Evolutionary conservation across 2,797 vertebrate genomes (phyloP).

Genomic region (Morelia viridis): DNA sequence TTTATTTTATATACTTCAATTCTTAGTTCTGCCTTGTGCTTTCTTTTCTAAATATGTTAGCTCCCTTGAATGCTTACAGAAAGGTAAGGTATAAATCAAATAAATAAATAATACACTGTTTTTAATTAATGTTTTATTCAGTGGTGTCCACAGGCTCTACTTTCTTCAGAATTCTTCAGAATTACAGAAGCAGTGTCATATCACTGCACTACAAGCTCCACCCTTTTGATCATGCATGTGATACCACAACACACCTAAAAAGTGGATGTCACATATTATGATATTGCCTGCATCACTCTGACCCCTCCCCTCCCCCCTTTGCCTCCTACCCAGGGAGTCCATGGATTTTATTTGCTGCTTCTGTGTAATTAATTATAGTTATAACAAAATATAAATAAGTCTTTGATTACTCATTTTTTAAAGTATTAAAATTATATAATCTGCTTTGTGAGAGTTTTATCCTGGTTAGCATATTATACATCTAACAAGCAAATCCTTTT

Average conservation of each 20-base stretch:
- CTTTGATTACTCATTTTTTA: background rate
- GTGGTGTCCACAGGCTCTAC: background rate
- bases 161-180: background rate
- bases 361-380: background rate
- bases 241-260: too few relatives aligned
- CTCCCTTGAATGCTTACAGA: background rate
- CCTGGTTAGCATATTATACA: background rate
- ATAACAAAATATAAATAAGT: background rate
- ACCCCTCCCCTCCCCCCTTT: background rate
- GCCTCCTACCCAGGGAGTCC: background rate
- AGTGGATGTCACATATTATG: too few relatives aligned
- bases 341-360: background rate
- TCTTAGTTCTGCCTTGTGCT: background rate
- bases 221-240: too few relatives aligned
- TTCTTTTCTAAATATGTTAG: background rate
- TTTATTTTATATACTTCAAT: background rate
- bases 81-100: background rate
- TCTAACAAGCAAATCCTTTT: background rate
- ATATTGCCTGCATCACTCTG: too few relatives aligned
- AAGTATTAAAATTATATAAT: background rate
- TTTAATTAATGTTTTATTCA: background rate
- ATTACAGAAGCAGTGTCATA: background rate
- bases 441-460: background rate
- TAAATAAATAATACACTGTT: background rate
- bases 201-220: too few relatives aligned